Percentiles rank a stretch among this genome's conserved stretches.
phyloP scores from a whole-genome alignment of 2,797 vertebrate genomes.

The Tamandua tetradactyla region DNA sequence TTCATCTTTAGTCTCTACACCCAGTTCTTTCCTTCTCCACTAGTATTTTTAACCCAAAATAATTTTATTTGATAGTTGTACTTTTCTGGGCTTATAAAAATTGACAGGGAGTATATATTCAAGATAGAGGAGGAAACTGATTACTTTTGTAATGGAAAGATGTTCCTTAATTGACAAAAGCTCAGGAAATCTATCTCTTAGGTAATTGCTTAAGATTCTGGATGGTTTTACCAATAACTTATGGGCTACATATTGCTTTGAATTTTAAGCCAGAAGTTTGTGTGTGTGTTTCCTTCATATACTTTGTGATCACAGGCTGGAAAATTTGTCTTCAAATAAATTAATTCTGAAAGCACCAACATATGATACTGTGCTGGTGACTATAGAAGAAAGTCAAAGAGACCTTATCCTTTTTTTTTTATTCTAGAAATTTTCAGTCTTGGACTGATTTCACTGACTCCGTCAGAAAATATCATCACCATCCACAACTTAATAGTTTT shows the following conservation, averaged over 20 bases:
- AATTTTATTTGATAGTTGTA: neutral
- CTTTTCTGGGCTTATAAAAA: slow-evolving; percentile 13
- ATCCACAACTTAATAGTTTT: accelerated
- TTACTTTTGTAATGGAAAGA: neutral
- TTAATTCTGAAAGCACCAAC: slow-evolving; percentile 4
- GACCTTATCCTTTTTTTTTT: neutral
- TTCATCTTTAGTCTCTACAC: slow-evolving; percentile 13
- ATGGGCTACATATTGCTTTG: neutral
- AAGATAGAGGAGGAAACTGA: neutral
- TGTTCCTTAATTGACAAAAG: neutral
- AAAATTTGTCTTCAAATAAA: neutral
- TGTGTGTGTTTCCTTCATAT: neutral
- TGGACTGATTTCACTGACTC: neutral
- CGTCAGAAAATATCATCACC: neutral
- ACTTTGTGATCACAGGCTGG: neutral
- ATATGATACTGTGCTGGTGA: neutral
- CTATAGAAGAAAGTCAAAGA: neutral
- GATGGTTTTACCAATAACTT: neutral
- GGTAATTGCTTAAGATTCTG: neutral
- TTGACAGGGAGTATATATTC: neutral
- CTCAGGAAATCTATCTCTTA: neutral
- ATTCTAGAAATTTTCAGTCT: neutral
- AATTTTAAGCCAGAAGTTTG: slow-evolving; percentile 37
- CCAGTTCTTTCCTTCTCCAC: neutral
- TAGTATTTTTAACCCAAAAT: slow-evolving; percentile 25